A percentile compares a stretch with the other conserved stretches of the same genome.
These are phyloP conservation scores for Actinia equina DNA, from an alignment of 64 coral and sea anemone species.

Conservation along the genomic window DNA sequence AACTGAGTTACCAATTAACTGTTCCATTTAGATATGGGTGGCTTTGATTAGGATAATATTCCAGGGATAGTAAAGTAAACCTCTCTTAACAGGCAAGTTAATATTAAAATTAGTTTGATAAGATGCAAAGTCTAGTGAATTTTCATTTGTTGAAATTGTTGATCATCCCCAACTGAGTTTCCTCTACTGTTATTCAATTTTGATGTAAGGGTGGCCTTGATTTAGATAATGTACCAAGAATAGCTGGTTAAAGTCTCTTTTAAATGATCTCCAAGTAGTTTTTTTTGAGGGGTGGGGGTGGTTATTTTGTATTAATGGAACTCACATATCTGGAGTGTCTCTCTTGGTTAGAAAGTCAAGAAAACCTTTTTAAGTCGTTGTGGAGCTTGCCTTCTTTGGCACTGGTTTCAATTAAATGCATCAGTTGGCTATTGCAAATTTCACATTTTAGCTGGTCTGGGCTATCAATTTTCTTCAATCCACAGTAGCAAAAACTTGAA, in stretches of 20 bases:
- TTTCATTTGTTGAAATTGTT: no score
- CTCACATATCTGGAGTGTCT: neutral
- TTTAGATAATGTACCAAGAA: no score
- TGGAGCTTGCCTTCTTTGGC: conserved; percentile 8
- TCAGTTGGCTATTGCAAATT: conserved; percentile 15
- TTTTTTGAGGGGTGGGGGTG: no score
- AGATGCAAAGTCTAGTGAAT: neutral
- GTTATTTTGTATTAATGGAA: neutral
- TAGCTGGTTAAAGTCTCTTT: no score
- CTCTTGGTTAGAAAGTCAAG: neutral
- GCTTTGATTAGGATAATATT: neutral
- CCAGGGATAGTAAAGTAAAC: no score
- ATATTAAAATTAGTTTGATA: no score
- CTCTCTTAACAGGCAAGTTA: no score
- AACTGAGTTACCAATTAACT: neutral
- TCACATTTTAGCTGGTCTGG: conserved; percentile 4
- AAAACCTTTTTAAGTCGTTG: neutral
- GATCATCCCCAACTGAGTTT: no score
- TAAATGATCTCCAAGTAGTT: no score
- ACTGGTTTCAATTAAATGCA: neutral
- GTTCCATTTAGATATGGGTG: conserved; percentile 10
- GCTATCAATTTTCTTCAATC: neutral
- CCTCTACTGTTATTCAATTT: no score
- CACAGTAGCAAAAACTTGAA: conserved; percentile 7
- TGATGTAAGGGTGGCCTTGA: no score